Base-by-base conservation (phyloP, 2,797 vertebrate species). In the Chanos chanos region DNA sequence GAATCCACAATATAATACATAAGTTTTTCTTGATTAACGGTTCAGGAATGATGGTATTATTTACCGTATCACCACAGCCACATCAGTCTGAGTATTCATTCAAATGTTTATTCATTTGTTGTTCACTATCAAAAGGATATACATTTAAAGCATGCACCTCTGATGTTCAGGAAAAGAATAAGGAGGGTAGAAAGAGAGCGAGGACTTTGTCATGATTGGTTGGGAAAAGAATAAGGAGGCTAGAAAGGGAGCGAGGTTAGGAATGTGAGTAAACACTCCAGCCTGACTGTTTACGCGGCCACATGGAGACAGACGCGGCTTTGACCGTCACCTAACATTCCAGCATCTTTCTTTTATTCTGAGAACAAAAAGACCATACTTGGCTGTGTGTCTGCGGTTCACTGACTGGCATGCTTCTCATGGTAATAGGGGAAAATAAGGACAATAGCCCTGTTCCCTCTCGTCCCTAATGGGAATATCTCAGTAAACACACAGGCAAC, bases 321-420 rank as follows among this genome's bases (percentile, higher is more conserved):
- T 68, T 40, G 69, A 64, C 79, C 75, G 77, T 81, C 81, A 86
- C 73, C 75, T 71, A 61, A 16, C 73, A 73, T 83, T 74, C 65
- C 70, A 66, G 43, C 19, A 5, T 66, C 33, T 30, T 61, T 64
- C 71, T 63, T 64, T 67, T 71, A 67, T 77, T 73, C 50, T 25
- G 48, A 70, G 71, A 77, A 79, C 74, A 86, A 81, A 41, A 82
- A 73, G 66, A 62, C 49, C 33, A 45, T 61, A 51, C 71, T 64
- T 69, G 70, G 62, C 70, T 49, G 57, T 44, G 44, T 55, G 55
- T 65, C 66, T 62, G 69, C 37, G 28, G n/a, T 66, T 72, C 37
- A 13, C 30, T 64, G 39, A 61, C 63, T 62, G 70, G 63, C 75
- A 71, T 73, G 60, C 64, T 64, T 55, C 61, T 68, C 24, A 56